phyloP scores from a whole-genome alignment of 2,888 invertebrate genomes.

The Dorcus parallelipipedus region DNA sequence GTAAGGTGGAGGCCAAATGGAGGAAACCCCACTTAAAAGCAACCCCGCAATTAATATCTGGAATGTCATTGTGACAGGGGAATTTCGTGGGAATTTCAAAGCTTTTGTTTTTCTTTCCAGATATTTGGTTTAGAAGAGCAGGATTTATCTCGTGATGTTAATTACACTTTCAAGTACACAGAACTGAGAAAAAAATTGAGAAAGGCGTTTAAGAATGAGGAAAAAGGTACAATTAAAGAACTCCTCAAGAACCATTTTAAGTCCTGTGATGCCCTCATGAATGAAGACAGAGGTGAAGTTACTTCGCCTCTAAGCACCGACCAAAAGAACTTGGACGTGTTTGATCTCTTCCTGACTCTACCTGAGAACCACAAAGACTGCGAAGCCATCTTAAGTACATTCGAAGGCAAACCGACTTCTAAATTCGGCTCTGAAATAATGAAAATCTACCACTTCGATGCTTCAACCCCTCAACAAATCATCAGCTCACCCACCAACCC shows the following conservation, averaged over 20 bases:
- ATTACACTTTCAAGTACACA: conserved; percentile 53
- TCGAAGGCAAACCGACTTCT: conserved; percentile 4
- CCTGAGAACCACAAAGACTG: conserved; percentile 36
- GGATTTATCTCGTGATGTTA: conserved; percentile 69
- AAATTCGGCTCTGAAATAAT: too few species aligned
- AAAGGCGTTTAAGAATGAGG: background rate
- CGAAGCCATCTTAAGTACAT: conserved; percentile 33
- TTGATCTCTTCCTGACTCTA: conserved; percentile 40
- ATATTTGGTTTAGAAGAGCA: conserved; percentile 66
- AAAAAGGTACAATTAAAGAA: background rate
- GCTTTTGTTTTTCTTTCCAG: conserved; percentile 49
- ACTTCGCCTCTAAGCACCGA: conserved; percentile 25
- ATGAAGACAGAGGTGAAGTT: background rate
- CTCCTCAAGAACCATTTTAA: conserved; percentile 1
- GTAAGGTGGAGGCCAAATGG: conserved; percentile 43
- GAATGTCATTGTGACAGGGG: background rate
- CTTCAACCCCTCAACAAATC: too few species aligned
- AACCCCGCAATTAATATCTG: background rate
- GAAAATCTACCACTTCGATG: too few species aligned
- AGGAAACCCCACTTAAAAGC: background rate
- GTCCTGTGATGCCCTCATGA: background rate
- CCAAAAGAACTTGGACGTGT: conserved; percentile 45
- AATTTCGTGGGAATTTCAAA: background rate
- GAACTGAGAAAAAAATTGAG: conserved; percentile 12
- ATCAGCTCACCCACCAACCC: background rate